phyloP scores from a whole-genome alignment of 2,113 vertebrate species.

The Lampris incognitus region DNA sequence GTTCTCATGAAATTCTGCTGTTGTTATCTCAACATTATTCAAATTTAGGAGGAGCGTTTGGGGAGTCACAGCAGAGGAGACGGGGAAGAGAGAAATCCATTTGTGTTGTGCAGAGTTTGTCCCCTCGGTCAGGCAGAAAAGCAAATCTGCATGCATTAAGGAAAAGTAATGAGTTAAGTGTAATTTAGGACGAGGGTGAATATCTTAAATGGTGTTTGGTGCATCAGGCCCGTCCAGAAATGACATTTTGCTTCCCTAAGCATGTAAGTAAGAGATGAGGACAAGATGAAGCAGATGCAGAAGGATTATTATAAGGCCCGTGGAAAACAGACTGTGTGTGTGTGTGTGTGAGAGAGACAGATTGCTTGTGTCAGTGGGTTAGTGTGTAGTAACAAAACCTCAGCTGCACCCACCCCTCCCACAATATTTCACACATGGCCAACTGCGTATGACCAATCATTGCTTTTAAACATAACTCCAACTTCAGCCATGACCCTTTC shows the following conservation, averaged over 20 bases:
- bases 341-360: slow-evolving; percentile 10
- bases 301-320: slow-evolving; percentile 21
- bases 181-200: slow-evolving; percentile 25
- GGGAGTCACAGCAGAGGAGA: not conserved
- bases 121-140: slow-evolving; percentile 37
- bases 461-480: not conserved
- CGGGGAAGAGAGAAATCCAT: slow-evolving; percentile 10
- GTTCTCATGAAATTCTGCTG: slow-evolving; percentile 1
- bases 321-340: slow-evolving; percentile 15
- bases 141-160: slow-evolving; percentile 49
- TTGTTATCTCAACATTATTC: slow-evolving; percentile 54
- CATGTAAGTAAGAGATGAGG: slow-evolving; percentile 51
- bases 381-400: not conserved
- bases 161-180: slow-evolving; percentile 52
- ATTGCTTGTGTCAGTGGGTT: not conserved
- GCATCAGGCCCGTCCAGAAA: slow-evolving; percentile 25
- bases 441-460: not conserved
- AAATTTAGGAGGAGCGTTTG: slow-evolving; percentile 36
- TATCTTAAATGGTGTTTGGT: slow-evolving; percentile 32
- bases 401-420: slow-evolving; percentile 16
- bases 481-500: not conserved
- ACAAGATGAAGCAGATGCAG: slow-evolving; percentile 46
- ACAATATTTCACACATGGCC: not conserved
- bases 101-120: slow-evolving; percentile 34
- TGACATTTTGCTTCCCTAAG: slow-evolving; percentile 65